Conservation (phyloP, 2,113 vertebrate genomes). For the Picathartes gymnocephalus region DNA sequence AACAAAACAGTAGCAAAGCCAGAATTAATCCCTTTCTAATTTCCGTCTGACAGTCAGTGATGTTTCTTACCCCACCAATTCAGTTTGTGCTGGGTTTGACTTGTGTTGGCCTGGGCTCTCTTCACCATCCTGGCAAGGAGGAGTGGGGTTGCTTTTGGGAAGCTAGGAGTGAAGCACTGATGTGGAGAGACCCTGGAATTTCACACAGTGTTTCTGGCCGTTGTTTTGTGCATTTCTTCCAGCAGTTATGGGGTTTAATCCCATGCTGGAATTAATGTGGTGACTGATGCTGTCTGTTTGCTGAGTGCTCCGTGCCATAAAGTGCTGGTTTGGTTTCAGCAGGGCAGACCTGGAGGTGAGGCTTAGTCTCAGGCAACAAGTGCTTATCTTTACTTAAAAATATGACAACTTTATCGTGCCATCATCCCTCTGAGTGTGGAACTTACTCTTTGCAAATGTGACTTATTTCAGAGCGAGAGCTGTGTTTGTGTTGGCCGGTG, state of each 20-base stretch:
- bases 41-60: background rate
- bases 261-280: fast-evolving
- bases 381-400: background rate
- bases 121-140: background rate
- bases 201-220: fast-evolving
- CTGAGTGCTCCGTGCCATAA: fast-evolving
- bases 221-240: background rate
- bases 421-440: fast-evolving
- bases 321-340: fast-evolving
- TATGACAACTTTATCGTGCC: background rate
- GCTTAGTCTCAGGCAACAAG: background rate
- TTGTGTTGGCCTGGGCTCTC: background rate
- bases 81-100: background rate
- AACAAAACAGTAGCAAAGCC: background rate
- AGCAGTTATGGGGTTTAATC: background rate
- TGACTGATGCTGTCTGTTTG: fast-evolving
- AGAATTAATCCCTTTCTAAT: background rate
- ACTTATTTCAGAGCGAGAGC: background rate
- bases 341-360: background rate
- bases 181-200: background rate
- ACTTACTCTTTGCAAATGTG: background rate
- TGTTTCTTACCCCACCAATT: fast-evolving
- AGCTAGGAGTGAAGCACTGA: fast-evolving
- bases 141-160: background rate
- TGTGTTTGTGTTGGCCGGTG: background rate